A percentile compares a stretch with the other conserved stretches of the same genome.
Evolutionary conservation across 2,797 vertebrate species (phyloP).

Genomic region (Bovichtus diacanthus): DNA sequence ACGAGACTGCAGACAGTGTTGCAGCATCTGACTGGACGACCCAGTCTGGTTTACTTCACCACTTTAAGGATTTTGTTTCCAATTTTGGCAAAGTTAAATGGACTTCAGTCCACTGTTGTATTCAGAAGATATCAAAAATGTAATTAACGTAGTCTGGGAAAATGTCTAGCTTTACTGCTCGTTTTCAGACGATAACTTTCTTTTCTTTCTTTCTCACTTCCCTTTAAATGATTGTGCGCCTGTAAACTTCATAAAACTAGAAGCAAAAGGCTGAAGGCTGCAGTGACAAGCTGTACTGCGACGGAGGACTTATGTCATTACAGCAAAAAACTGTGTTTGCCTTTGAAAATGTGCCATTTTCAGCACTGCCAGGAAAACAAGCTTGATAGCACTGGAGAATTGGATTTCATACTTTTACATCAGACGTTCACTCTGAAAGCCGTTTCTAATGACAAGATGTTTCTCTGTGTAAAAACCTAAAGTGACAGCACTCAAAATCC

Average conservation of each 20-base stretch:
- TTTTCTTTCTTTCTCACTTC: neutral
- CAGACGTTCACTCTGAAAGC: constrained; percentile 53
- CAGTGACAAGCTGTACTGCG: constrained; percentile 25
- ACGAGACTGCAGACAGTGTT: constrained; percentile 17
- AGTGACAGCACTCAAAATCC: constrained; percentile 62
- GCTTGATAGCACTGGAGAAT: constrained; percentile 32
- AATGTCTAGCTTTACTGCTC: neutral
- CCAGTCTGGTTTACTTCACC: constrained; percentile 1
- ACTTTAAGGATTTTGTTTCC: constrained; percentile 7
- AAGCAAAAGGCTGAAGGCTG: constrained; percentile 4
- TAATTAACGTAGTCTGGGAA: constrained; percentile 9
- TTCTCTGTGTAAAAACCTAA: constrained; percentile 42
- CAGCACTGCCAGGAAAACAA: constrained; percentile 44
- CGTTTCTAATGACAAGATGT: constrained; percentile 58
- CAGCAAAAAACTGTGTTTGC: constrained; percentile 22
- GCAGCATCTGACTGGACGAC: neutral
- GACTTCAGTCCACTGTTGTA: neutral
- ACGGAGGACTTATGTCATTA: constrained; percentile 36
- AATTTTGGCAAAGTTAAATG: neutral
- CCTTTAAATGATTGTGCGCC: constrained; percentile 20
- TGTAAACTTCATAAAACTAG: constrained; percentile 35
- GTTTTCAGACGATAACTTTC: constrained; percentile 4
- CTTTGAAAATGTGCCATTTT: constrained; percentile 53
- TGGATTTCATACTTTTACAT: constrained; percentile 68
- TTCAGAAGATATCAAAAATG: constrained; percentile 11